A percentile compares a stretch with the other conserved stretches of the same genome.
Evolutionary conservation across 2,888 invertebrate genomes (phyloP).

Genomic region (Lasioglossum oenotherae): DNA sequence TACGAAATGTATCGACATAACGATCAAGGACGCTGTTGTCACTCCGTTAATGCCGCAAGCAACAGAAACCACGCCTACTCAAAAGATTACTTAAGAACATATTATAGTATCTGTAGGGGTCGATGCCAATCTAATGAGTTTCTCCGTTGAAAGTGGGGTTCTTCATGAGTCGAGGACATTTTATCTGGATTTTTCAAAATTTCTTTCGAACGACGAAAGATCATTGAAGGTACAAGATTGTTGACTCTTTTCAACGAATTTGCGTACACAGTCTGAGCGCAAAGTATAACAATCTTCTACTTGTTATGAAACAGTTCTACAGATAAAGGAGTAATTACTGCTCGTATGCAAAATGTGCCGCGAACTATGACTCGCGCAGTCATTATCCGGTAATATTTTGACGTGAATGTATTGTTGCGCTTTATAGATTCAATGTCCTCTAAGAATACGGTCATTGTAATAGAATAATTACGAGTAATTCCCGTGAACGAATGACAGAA

Average conservation of each 20-base stretch:
- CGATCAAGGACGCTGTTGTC: background rate
- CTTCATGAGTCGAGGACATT: background rate
- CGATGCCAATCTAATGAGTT: background rate
- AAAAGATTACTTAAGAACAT: background rate
- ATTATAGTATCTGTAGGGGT: no score
- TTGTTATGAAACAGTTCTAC: background rate
- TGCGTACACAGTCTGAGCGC: background rate
- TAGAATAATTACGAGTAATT: conserved; percentile 20
- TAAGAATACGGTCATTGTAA: background rate
- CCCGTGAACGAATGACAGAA: conserved; percentile 5
- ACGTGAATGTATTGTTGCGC: conserved; percentile 3
- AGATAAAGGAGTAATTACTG: background rate
- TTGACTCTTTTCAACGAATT: background rate
- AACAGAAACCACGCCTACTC: background rate
- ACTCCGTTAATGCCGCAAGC: no score
- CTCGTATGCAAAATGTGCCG: background rate
- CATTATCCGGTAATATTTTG: conserved; percentile 2
- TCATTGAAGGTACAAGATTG: background rate
- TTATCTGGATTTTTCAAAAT: background rate
- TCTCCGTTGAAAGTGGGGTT: no score
- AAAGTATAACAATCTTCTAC: background rate
- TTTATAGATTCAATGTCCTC: conserved; percentile 8
- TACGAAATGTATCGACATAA: background rate
- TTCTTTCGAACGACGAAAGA: background rate
- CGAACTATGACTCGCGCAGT: background rate